These are phyloP conservation scores for Caenorhabditis panamensis DNA, from an alignment of 2,888 invertebrate genomes.

Conservation along the genomic window DNA sequence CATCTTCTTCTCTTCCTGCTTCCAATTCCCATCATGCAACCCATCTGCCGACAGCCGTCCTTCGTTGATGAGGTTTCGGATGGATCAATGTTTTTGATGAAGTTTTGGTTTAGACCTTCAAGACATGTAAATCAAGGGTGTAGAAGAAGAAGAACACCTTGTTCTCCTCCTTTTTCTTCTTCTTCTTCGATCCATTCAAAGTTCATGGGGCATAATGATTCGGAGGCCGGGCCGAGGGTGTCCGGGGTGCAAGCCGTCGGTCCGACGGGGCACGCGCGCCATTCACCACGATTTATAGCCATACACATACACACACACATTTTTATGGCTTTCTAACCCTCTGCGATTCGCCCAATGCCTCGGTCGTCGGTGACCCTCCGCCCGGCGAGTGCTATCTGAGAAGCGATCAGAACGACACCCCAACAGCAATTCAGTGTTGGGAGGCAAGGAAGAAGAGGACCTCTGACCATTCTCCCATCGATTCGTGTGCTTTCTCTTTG, in stretches of 20 bases:
- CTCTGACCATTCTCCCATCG: constrained; percentile 31
- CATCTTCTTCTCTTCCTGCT: neutral
- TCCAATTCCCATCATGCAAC: neutral
- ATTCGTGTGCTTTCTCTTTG: constrained; percentile 2
- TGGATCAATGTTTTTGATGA: neutral
- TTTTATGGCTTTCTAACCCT: constrained; percentile 62
- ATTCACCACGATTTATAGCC: constrained; percentile 64
- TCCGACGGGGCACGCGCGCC: constrained; percentile 53
- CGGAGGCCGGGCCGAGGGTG: constrained; percentile 13
- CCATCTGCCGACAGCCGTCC: constrained; percentile 34
- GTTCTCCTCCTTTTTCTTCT: constrained; percentile 18
- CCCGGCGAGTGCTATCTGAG: constrained; percentile 49
- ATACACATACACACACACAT: constrained; percentile 60
- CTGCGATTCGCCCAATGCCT: constrained; percentile 42
- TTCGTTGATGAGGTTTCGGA: constrained; percentile 6
- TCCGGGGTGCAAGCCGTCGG: constrained; percentile 48
- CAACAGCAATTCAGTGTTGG: constrained; percentile 10
- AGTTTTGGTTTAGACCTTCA: constrained; percentile 31
- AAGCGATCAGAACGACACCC: constrained; percentile 54
- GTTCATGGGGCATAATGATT: constrained; percentile 50
- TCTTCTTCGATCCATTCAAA: constrained; percentile 18
- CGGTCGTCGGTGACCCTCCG: constrained; percentile 40
- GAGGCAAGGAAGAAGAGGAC: neutral
- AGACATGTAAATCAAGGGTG: constrained; percentile 35
- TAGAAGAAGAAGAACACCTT: too few species aligned